Base-by-base conservation (phyloP, 2,113 vertebrate genomes). In the Melanerpes aurifrons region DNA sequence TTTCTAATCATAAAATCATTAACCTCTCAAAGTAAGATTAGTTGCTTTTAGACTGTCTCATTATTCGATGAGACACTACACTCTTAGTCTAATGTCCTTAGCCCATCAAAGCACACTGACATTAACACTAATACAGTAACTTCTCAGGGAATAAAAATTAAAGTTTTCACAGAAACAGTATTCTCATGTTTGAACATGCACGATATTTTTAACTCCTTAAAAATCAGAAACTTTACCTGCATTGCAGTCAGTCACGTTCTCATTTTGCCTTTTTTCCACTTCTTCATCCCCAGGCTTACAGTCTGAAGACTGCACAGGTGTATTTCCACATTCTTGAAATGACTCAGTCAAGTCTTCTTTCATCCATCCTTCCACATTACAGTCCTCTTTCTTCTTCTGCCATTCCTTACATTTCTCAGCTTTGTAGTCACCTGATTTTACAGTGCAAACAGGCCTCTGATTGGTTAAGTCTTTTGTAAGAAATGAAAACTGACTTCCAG, bases 171-270 rank as follows among this genome's bases (percentile, higher is more conserved):
- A 76, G 47, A 25, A 68, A 75, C 83, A 15, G 19, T 47, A 20
- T 57, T 81, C 9, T 61, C 43, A 40, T 19, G 15, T 45, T 43
- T 70, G 20, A 82, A 68, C 21, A 5, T 18, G 40, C 48, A 58
- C 26, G 74, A 25, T 6, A 59, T 53, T 77, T 84, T 82, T 67
- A 83, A 50, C 26, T 48, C 43, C 28, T 77, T 53, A 56, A 89
- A 26, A 75, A 76, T 22, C 28, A 64, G 68, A 79, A 25, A 70
- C 37, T 90, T 78, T 94, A 98, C 98, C 97, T 96, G 85, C 37
- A 91, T 12, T 7, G 7, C 40, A 59, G 50, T 79, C 86, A 89
- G 92, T 24, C 59, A 82, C 77, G 35, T 57, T 22, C 62, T 67
- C 59, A 7, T 37, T 57, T 15, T 66, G 71, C 17, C 90, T 96